Base-by-base conservation (phyloP, 2,797 vertebrate species). In the Graptemys geographica region DNA sequence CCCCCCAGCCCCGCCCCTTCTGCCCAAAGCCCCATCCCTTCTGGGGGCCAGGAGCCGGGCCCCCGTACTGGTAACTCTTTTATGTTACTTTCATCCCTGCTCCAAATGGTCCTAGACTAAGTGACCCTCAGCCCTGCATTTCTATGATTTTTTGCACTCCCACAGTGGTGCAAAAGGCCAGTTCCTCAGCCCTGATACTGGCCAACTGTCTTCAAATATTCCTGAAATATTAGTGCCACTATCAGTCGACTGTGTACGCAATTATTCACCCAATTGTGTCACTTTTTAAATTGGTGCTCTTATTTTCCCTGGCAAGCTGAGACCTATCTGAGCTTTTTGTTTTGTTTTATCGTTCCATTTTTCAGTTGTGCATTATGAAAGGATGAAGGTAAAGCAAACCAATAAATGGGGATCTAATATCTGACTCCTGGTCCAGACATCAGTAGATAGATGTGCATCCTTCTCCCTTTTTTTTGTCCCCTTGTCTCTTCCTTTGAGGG, bases 351-450 rank as follows among this genome's bases (percentile, higher is more conserved):
- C 11, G 37, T 72, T 62, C 59, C 78, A 91, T 56, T 83, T 91
- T 76, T 87, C 79, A 89, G 1, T 86, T 51, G 31, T 91, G 88
- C 65, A 57, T 92, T 94, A 91, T 91, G 94, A 92, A 28, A 37
- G 92, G 78, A 83, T 79, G 90, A 94, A 96, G 15, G 15, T 74
- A 74, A 94, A 87, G n/a, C 21, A 95, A 90, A 83, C 23, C 44
- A 56, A 84, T 94, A 81, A 56, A 69, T 16, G 1, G 65, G 78
- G 23, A 79, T 88, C 31, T 81, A 31, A 94, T 88, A 88, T 65
- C 59, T 82, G 49, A 28, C 80, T 90, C 79, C 25, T 78, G 18
- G 27, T 78, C 23, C 28, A 47, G 31, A 78, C 15, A 18, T 78
- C 72, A 87, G 23, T 69, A 86, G 52, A 74, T 94, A 91, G 65